Evolutionary conservation across 2,113 vertebrate genomes (phyloP).

Genomic region (Cryptotis parvus): DNA sequence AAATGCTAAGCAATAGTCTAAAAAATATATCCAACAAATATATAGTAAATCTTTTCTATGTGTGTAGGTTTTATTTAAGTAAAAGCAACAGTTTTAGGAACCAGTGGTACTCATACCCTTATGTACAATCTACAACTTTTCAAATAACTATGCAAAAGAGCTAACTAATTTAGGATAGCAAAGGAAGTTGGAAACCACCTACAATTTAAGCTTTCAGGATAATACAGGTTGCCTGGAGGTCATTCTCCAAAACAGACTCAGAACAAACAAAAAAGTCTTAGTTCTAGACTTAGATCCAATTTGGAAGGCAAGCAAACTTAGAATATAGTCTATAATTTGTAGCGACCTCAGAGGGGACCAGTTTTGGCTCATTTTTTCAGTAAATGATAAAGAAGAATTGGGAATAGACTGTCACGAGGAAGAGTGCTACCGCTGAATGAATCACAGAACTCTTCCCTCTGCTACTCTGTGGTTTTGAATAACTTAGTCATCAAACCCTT

Average conservation of each 20-base stretch:
- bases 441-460: conserved; percentile 34
- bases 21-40: conserved; percentile 24
- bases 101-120: background rate
- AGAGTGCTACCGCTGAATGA: conserved; percentile 41
- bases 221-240: conserved; percentile 42
- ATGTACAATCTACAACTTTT: conserved; percentile 2
- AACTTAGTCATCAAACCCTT: conserved; percentile 34
- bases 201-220: conserved; percentile 52
- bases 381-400: conserved; percentile 35
- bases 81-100: conserved; percentile 19
- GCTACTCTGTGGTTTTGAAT: conserved; percentile 1
- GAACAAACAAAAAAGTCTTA: conserved; percentile 41
- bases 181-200: conserved; percentile 54
- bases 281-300: background rate
- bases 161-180: background rate
- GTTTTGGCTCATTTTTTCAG: conserved; percentile 64
- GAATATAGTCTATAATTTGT: conserved; percentile 53
- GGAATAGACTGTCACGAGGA: conserved; percentile 18
- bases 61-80: background rate
- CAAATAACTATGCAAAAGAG: background rate
- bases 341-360: conserved; percentile 25
- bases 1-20: background rate
- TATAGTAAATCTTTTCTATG: background rate
- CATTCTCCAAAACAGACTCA: conserved; percentile 59
- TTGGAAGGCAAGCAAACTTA: conserved; percentile 45